Evolutionary conservation across 1,140 invertebrate species (phyloP).

Genomic region (Apocrypta bakeri): DNA sequence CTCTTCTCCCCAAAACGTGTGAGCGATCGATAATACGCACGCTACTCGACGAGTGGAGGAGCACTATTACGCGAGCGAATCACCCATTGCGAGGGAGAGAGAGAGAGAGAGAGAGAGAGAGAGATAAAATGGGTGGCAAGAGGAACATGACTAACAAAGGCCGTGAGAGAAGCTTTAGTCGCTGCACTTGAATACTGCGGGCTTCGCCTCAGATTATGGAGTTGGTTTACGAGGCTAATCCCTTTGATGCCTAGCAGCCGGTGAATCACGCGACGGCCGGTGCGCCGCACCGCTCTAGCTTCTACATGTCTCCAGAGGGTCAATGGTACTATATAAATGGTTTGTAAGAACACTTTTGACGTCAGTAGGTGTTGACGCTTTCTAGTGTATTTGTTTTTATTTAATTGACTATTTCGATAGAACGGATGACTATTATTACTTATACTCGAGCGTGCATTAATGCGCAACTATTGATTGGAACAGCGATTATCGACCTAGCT

Average conservation of each 20-base stretch:
- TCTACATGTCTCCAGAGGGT: neutral
- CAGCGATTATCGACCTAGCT: neutral
- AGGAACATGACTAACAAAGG: neutral
- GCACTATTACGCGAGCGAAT: neutral
- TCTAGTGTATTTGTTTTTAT: too few species aligned
- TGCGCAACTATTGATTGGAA: neutral
- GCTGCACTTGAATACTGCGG: slow-evolving; percentile 49
- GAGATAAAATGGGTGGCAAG: neutral
- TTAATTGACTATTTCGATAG: neutral
- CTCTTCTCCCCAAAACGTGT: slow-evolving; percentile 45
- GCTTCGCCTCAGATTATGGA: slow-evolving; percentile 53
- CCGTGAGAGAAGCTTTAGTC: neutral
- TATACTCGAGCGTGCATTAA: neutral
- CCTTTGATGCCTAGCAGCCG: slow-evolving; percentile 61
- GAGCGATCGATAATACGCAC: slow-evolving; percentile 56
- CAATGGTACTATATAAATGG: too few species aligned
- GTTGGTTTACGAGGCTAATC: slow-evolving; percentile 59
- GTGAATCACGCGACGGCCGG: slow-evolving; percentile 59
- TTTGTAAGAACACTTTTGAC: too few species aligned
- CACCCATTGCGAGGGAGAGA: neutral
- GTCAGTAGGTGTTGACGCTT: too few species aligned
- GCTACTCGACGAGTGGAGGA: slow-evolving; percentile 36
- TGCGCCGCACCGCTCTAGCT: slow-evolving; percentile 46
- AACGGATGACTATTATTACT: neutral
- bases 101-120: too few species aligned